A percentile compares a stretch with the other conserved stretches of the same genome.
Evolutionary conservation across 2,113 vertebrate genomes (phyloP).

Genomic region (Nipponia nippon): DNA sequence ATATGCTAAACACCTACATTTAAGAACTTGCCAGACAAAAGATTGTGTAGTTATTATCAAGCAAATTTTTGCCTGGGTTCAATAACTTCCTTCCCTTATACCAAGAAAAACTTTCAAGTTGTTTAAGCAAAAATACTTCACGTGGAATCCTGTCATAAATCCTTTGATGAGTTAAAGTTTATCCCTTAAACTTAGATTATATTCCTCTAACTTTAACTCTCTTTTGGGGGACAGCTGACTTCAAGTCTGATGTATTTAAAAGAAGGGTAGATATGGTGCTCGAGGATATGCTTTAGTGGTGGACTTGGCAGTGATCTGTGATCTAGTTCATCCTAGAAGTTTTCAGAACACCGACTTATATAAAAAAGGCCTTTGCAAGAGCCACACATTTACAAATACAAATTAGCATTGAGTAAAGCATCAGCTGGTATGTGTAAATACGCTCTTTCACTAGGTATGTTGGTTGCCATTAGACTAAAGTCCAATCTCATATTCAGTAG

Average conservation of each 20-base stretch:
- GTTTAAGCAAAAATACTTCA: background rate
- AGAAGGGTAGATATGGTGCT: too few relatives aligned
- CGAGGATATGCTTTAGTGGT: too few relatives aligned
- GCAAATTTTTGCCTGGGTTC: background rate
- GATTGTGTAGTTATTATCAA: slow-evolving; percentile 23
- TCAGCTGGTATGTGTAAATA: background rate
- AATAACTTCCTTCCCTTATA: background rate
- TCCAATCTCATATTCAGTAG: background rate
- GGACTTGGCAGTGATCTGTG: too few relatives aligned
- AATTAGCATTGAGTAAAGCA: background rate
- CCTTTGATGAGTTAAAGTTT: background rate
- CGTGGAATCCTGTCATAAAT: background rate
- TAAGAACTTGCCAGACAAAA: slow-evolving; percentile 26
- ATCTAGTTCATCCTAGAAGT: background rate
- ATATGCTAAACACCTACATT: slow-evolving; percentile 3
- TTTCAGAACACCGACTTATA: background rate
- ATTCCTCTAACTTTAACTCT: background rate
- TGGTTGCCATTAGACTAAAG: background rate
- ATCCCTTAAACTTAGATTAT: background rate
- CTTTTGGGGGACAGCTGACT: background rate
- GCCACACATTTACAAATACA: background rate
- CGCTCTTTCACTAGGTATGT: background rate
- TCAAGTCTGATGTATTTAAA: background rate
- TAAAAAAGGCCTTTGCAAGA: background rate
- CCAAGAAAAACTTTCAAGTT: background rate